phyloP scores from a whole-genome alignment of 2,888 invertebrate genomes.

The Aleiodes alternator region DNA sequence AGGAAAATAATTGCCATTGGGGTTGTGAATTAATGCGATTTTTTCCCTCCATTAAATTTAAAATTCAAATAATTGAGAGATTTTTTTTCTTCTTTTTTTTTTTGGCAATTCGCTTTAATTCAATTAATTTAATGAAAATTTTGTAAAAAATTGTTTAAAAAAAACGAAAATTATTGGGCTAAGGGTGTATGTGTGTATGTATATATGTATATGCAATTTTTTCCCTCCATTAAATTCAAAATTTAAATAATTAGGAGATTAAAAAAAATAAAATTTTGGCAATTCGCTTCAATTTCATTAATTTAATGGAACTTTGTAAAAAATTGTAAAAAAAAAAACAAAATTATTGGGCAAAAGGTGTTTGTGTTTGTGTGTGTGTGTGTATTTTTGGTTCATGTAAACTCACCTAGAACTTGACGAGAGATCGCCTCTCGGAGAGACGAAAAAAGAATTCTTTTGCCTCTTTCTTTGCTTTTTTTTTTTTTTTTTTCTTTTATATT shows the following conservation, averaged over 20 bases:
- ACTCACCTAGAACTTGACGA: conserved; percentile 43
- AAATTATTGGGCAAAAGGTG: background rate
- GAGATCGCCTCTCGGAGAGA: conserved; percentile 4
- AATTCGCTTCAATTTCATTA: too few species aligned
- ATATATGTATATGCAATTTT: background rate
- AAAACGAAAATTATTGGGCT: background rate
- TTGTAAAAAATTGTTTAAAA: background rate
- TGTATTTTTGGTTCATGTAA: conserved; percentile 41
- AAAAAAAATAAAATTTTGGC: too few species aligned
- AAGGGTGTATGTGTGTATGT: background rate
- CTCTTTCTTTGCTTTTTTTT: conserved; percentile 8
- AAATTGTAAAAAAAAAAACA: too few species aligned
- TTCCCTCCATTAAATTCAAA: too few species aligned
- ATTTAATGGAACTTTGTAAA: too few species aligned
- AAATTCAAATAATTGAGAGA: too few species aligned
- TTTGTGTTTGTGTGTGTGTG: background rate
- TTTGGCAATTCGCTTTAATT: too few species aligned
- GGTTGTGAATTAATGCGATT: background rate
- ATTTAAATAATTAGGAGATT: too few species aligned
- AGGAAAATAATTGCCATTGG: background rate
- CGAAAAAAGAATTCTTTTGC: background rate
- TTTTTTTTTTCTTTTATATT: conserved; percentile 13
- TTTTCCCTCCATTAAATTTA: too few species aligned
- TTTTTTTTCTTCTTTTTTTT: too few species aligned
- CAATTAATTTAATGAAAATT: background rate